Evolutionary conservation across 2,113 vertebrate genomes (phyloP).

Genomic region (Recurvirostra avosetta): DNA sequence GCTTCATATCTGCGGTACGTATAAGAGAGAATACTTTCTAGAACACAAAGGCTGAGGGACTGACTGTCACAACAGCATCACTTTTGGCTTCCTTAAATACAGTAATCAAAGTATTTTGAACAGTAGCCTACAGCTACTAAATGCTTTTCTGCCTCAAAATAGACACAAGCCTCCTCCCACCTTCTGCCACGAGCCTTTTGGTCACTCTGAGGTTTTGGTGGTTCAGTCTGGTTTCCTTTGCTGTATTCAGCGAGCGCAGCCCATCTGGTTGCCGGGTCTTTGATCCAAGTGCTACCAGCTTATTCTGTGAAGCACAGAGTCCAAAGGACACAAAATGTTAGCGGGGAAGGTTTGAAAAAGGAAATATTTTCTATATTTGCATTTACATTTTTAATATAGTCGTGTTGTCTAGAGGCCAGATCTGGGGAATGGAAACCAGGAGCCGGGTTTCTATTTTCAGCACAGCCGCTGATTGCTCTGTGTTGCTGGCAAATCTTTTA

Average conservation of each 20-base stretch:
- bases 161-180: slow-evolving; percentile 41
- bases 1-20: background rate
- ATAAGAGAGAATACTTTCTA: background rate
- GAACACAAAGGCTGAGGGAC: background rate
- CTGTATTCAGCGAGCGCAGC: background rate
- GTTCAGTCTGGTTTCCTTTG: background rate
- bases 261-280: background rate
- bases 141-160: slow-evolving; percentile 44
- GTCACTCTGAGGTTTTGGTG: slow-evolving; percentile 31
- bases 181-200: slow-evolving; percentile 21
- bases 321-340: background rate
- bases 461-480: slow-evolving; percentile 41
- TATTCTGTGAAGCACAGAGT: background rate
- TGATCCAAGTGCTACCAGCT: background rate
- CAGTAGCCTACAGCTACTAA: slow-evolving; percentile 5
- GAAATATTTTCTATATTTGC: slow-evolving; percentile 14
- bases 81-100: slow-evolving; percentile 34
- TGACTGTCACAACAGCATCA: background rate
- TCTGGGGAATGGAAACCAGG: slow-evolving; percentile 40
- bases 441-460: slow-evolving; percentile 53
- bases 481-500: slow-evolving; percentile 58
- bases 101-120: slow-evolving; percentile 31
- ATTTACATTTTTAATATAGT: slow-evolving; percentile 51
- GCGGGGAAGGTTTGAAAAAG: background rate
- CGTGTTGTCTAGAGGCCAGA: slow-evolving; percentile 17